Percentiles rank a stretch among this genome's conserved stretches.
Conservation (phyloP, 2,888 invertebrate species). For the Eristalis intricaria region DNA sequence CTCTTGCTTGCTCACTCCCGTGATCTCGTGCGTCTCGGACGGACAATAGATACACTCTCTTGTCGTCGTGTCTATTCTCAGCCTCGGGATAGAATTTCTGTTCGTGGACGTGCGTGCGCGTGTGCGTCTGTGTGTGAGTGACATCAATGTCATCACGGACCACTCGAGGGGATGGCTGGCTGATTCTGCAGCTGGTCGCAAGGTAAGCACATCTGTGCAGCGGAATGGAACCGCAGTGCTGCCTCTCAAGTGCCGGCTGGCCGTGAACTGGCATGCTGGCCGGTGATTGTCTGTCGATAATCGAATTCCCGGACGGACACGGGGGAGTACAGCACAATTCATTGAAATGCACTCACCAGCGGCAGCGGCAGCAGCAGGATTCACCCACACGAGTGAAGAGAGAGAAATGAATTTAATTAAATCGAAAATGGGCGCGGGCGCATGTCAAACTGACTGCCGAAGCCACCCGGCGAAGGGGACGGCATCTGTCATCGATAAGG, state of each 20-base stretch:
- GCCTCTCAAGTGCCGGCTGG: conserved; percentile 44
- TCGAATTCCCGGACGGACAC: no score
- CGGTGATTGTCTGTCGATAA: not conserved
- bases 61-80: not conserved
- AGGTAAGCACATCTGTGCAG: conserved; percentile 65
- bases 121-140: not conserved
- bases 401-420: conserved; percentile 16
- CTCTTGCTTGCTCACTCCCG: conserved; percentile 18
- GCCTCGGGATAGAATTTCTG: conserved; percentile 23
- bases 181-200: conserved; percentile 54
- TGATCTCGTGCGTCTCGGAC: conserved; percentile 5
- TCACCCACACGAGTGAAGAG: conserved; percentile 43
- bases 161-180: conserved; percentile 36
- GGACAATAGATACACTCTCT: not conserved
- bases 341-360: conserved; percentile 26
- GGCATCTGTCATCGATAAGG: not conserved
- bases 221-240: conserved; percentile 48
- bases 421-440: conserved; percentile 24
- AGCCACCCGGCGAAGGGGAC: not conserved
- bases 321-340: not conserved
- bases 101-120: not conserved
- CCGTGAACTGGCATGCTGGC: not conserved
- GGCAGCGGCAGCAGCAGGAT: not conserved
- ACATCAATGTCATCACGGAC: not conserved
- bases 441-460: not conserved